Percentiles rank a stretch among this genome's conserved stretches.
Evolutionary conservation across 2,888 invertebrate species (phyloP).

Genomic region (Dryobotodes eremita): DNA sequence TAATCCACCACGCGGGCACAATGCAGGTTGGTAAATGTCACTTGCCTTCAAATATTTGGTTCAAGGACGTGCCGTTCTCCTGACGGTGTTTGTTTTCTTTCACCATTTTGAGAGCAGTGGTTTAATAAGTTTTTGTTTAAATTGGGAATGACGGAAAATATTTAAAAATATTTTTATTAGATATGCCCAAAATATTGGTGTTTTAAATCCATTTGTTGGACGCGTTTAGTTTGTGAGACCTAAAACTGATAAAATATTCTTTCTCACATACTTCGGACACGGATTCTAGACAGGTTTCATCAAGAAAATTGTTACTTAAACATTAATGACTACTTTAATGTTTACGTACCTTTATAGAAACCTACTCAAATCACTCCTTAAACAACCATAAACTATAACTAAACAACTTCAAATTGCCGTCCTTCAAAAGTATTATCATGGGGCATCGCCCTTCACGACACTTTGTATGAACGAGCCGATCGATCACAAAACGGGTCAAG

Average conservation of each 20-base stretch:
- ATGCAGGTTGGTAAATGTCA: no score
- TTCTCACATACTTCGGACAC: background rate
- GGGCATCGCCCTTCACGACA: background rate
- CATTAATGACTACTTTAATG: background rate
- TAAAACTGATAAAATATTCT: background rate
- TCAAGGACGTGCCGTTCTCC: no score
- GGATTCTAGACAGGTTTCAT: background rate
- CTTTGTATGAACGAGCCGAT: background rate
- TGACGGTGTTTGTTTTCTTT: no score
- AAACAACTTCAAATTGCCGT: background rate
- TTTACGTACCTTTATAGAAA: background rate
- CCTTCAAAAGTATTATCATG: background rate
- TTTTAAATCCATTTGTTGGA: background rate
- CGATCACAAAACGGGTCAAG: constrained; percentile 29
- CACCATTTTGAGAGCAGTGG: no score
- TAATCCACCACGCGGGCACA: no score
- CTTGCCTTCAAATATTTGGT: no score
- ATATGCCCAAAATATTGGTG: background rate
- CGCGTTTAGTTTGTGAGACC: no score
- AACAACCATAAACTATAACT: background rate
- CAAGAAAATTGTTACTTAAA: background rate
- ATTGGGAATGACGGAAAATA: background rate
- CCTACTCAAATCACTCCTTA: background rate
- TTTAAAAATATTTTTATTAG: background rate
- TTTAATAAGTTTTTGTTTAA: no score